phyloP scores from a whole-genome alignment of 1,140 invertebrate species.

The Zaprionus gabonicus region DNA sequence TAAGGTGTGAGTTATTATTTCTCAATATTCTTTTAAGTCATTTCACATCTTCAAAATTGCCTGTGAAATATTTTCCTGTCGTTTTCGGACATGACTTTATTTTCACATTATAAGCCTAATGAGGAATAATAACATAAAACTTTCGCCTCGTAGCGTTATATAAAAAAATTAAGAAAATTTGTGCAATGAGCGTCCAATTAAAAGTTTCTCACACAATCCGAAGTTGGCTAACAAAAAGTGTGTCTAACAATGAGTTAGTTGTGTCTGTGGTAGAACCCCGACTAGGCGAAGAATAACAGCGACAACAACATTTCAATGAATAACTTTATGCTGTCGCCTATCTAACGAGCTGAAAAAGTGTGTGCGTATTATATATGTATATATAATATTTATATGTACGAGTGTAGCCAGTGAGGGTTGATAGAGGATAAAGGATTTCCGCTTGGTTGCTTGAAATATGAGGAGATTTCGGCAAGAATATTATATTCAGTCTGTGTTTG shows the following conservation, averaged over 20 bases:
- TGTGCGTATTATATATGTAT: slow-evolving; percentile 46
- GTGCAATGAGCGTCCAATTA: slow-evolving; percentile 79
- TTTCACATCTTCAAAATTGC: no score
- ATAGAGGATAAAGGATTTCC: slow-evolving; percentile 71
- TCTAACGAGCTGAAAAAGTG: slow-evolving; percentile 79
- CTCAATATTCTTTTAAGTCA: no score
- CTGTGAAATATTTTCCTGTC: no score
- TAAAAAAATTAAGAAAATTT: slow-evolving; percentile 63
- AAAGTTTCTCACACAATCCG: slow-evolving; percentile 75
- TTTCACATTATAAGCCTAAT: slow-evolving; percentile 31
- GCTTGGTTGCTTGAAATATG: slow-evolving; percentile 79
- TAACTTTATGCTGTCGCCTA: slow-evolving; percentile 68
- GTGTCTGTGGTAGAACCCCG: slow-evolving; percentile 25
- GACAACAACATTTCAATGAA: slow-evolving; percentile 44
- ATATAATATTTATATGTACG: slow-evolving; percentile 46
- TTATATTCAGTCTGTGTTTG: slow-evolving; percentile 29
- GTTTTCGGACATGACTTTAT: slow-evolving; percentile 1
- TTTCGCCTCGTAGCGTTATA: slow-evolving; percentile 1
- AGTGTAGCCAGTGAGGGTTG: slow-evolving; percentile 1
- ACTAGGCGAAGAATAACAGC: slow-evolving; percentile 16
- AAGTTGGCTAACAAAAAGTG: slow-evolving; percentile 62
- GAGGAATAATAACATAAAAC: slow-evolving; percentile 31
- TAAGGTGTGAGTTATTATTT: neutral
- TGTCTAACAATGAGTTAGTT: slow-evolving; percentile 50
- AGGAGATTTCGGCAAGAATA: slow-evolving; percentile 69